These are phyloP conservation scores for Euglossa dilemma DNA, from an alignment of 1,140 invertebrate genomes.

Conservation along the genomic window DNA sequence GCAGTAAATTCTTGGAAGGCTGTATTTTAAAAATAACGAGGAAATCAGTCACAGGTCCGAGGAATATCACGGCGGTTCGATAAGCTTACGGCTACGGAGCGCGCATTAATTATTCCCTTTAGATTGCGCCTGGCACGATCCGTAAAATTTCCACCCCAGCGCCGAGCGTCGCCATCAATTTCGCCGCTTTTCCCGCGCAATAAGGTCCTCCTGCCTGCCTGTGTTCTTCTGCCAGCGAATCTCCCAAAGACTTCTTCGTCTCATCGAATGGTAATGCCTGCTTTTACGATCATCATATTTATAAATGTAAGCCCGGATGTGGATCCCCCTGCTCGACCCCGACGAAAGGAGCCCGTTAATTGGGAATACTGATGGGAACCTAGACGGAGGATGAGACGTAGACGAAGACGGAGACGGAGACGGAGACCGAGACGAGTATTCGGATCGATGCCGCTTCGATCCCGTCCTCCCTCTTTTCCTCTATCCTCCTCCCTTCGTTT, in stretches of 20 bases:
- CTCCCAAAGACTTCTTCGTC: constrained; percentile 57
- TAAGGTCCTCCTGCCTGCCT: constrained; percentile 13
- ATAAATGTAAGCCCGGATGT: constrained; percentile 70
- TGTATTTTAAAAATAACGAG: constrained; percentile 2
- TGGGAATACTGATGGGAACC: constrained; percentile 80
- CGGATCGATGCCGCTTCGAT: constrained; percentile 74
- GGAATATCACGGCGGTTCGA: constrained; percentile 28
- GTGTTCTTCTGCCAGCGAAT: constrained; percentile 2
- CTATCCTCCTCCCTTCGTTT: constrained; percentile 42
- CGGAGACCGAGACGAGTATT: constrained; percentile 70
- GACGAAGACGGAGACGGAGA: too few species aligned
- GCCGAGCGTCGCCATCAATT: constrained; percentile 63
- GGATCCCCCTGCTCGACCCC: constrained; percentile 51
- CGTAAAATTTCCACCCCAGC: constrained; percentile 61
- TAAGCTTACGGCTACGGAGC: constrained; percentile 50
- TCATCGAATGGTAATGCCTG: constrained; percentile 66
- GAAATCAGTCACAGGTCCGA: background rate
- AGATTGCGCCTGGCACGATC: constrained; percentile 65
- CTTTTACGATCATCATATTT: constrained; percentile 74
- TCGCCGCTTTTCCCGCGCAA: constrained; percentile 52
- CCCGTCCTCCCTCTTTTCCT: constrained; percentile 37
- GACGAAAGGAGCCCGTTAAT: constrained; percentile 80
- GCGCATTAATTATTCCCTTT: constrained; percentile 71
- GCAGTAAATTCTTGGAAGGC: background rate
- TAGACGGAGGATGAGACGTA: too few species aligned